Evolutionary conservation across 2,113 vertebrate species (phyloP), one percentile per base, ranked within the genome.

Genomic region (Empidonax traillii): DNA sequence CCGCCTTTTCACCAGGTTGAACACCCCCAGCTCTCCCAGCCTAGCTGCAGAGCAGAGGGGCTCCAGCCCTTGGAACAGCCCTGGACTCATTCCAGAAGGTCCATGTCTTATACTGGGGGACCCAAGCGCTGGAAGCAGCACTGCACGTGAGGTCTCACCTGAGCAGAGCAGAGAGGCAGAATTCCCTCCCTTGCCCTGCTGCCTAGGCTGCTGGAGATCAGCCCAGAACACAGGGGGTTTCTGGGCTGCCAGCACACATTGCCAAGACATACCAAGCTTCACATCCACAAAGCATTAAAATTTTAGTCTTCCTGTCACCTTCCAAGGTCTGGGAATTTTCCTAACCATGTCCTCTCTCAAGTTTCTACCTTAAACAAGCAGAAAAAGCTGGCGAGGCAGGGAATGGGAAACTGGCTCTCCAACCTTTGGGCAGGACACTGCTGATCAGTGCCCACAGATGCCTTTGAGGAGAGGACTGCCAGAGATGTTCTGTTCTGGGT

Each of bases 101-200:
- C 25, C 25, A 8, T 10, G 6, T 51, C 14, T 14, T 5, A 8
- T 10, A 3, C 1, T 30, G 4, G 3, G 11, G 11, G n/a, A 25
- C 21, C 16, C 39, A 63, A 41, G n/a, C 11, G n/a, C 46, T 61
- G 46, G 24, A 53, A 21, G 33, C 69, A 82, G 61, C 16, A 4
- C 17, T 37, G 35, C 37, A 58, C 17, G 7, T 18, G 35, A 8
- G 24, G 7, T 12, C 21, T 37, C 47, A 63, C 25, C 30, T 8
- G 3, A 18, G 25, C 3, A 5, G 41, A 41, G n/a, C n/a, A 51
- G 18, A 56, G 22, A 58, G 14, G 14, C 15, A 61, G 23, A 16
- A 47, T 18, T 25, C 24, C 30, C 53, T 68, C 28, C 22, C 24
- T n/a, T 30, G 13, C 47, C 16, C 46, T 61, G 18, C 53, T 58